Evolutionary conservation across 2,113 vertebrate species (phyloP), one percentile per base, ranked within the genome.

Genomic region (Petroica traversi): DNA sequence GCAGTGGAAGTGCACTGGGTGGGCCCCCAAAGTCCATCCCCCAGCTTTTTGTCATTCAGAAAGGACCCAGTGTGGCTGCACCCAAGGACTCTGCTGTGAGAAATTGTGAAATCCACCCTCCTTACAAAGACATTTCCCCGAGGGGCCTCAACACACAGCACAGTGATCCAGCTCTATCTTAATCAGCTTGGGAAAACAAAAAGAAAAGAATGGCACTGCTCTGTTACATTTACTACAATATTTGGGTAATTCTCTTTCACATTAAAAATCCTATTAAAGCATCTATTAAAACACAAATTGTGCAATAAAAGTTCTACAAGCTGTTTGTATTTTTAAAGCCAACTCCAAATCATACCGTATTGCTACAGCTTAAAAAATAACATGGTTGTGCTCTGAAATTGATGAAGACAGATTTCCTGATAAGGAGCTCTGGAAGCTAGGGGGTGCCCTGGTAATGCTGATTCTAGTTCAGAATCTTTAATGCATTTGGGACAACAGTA

Each of bases 271-370:
- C 45, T 78, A 78, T 83, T 85, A 86, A 62, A 80, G 41, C 64
- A 73, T 34, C 77, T 78, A 87, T 86, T 76, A 90, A 90, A 92
- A 38, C 57, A 73, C 49, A 92, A 92, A 88, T 80, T 31, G 63
- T 14, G 14, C 63, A 62, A 81, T 83, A 76, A 54, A 88, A 95
- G 20, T 46, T n/a, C 59, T 40, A 51, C 59, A 54, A 72, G 81
- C 9, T 76, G 38, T 13, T 92, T 85, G 77, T 89, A 34, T 67
- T 93, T 93, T 82, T 64, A 73, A 94, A 69, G 67, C 46, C 55
- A 92, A 55, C 55, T 43, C 22, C 41, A 69, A 89, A 82, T 78
- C 58, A 45, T 17, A 3, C 3, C 18, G 31, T n/a, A 25, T 14
- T 58, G 71, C 48, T 58, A 29, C 33, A 80, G 5, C 24, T 58